These are phyloP conservation scores for Bombus sibiricus DNA, from an alignment of 1,140 invertebrate species.

Conservation along the genomic window DNA sequence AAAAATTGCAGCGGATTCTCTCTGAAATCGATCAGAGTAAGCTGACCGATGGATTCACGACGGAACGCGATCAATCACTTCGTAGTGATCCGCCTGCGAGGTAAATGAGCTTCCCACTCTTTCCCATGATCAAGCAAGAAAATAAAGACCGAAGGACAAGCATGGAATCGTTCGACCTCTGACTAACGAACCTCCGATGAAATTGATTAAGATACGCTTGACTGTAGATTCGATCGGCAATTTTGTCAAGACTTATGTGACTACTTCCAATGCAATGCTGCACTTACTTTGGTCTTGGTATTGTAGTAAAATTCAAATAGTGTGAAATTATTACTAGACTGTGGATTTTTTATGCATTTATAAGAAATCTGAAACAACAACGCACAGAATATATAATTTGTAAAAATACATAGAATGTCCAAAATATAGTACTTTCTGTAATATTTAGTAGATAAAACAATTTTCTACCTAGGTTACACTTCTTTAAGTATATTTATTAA, in stretches of 20 bases:
- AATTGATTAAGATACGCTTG: constrained; percentile 7
- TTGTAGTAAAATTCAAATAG: too few species aligned
- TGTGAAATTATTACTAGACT: too few species aligned
- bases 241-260: background rate
- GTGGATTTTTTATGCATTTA: too few species aligned
- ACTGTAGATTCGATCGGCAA: background rate
- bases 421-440: too few species aligned
- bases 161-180: background rate
- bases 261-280: background rate
- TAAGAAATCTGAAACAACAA: too few species aligned
- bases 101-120: constrained; percentile 14
- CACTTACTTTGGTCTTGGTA: too few species aligned
- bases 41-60: constrained; percentile 30
- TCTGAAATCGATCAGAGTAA: constrained; percentile 17
- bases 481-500: too few species aligned
- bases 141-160: background rate
- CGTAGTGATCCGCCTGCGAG: background rate
- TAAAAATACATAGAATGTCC: too few species aligned
- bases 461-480: too few species aligned
- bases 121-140: constrained; percentile 25
- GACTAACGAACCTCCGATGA: background rate
- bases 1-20: constrained; percentile 17
- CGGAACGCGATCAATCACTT: constrained; percentile 37
- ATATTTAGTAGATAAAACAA: too few species aligned
- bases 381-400: too few species aligned